Conservation (phyloP, 2,113 vertebrate species). For the Ptilonorhynchus violaceus region DNA sequence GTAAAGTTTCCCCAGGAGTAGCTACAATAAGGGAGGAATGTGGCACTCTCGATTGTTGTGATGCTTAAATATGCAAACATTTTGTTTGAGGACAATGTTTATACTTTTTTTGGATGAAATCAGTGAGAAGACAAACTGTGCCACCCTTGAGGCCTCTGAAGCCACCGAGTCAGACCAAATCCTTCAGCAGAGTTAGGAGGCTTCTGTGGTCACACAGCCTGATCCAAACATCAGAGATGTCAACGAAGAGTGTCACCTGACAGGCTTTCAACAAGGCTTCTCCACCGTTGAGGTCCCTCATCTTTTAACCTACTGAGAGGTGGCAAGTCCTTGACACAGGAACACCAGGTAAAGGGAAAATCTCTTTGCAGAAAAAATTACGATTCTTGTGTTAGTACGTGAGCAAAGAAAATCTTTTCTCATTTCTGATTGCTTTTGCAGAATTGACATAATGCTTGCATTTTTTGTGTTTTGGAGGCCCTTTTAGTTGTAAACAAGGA, state of each 20-base stretch:
- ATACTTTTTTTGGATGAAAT: not conserved
- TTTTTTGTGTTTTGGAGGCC: not conserved
- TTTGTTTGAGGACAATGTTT: not conserved
- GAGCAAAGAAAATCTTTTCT: not conserved
- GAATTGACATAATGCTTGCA: not conserved
- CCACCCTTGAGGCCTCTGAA: not conserved
- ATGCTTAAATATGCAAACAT: not conserved
- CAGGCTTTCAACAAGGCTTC: not conserved
- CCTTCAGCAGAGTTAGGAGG: not conserved
- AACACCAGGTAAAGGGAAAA: not conserved
- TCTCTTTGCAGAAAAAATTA: not conserved
- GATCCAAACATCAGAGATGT: not conserved
- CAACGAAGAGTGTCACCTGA: not conserved
- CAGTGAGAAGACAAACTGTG: not conserved
- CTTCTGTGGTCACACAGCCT: not conserved
- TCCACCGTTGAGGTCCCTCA: not conserved
- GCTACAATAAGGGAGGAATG: constrained; percentile 2
- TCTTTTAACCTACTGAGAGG: not conserved
- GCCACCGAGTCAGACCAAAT: not conserved
- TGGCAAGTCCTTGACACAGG: not conserved
- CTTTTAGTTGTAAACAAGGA: not conserved
- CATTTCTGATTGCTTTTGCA: not conserved
- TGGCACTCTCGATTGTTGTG: not conserved
- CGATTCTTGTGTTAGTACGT: not conserved
- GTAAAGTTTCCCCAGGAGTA: constrained; percentile 37